Percentiles rank a stretch among this genome's conserved stretches.
Conservation (phyloP, 2,888 invertebrate species). For the Clusia tigrina region DNA sequence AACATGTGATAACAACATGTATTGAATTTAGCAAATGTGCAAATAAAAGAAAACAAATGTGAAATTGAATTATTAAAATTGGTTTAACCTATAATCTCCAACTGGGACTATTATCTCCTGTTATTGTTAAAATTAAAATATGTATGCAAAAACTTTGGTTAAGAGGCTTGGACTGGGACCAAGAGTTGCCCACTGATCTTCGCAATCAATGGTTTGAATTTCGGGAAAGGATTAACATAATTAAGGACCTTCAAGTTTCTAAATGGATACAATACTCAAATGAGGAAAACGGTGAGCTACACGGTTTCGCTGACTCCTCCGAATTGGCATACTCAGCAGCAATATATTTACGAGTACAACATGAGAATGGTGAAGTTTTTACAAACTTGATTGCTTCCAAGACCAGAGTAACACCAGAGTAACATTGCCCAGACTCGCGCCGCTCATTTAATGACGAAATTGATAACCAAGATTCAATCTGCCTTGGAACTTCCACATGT, state of each 20-base stretch:
- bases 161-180: conserved; percentile 18
- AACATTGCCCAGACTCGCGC: conserved; percentile 18
- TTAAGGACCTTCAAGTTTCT: neutral
- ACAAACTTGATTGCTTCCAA: conserved; percentile 20
- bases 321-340: conserved; percentile 25
- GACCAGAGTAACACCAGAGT: conserved; percentile 12
- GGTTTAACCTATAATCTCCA: too few species aligned
- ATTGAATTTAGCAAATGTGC: too few species aligned
- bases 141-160: conserved; percentile 22
- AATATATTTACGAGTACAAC: conserved; percentile 19
- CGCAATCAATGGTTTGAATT: conserved; percentile 16
- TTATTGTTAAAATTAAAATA: conserved; percentile 17
- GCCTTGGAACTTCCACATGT: conserved; percentile 11
- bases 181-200: conserved; percentile 5
- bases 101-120: too few species aligned
- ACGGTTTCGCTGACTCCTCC: conserved; percentile 19
- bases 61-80: too few species aligned
- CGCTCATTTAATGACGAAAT: conserved; percentile 13
- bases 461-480: conserved; percentile 20
- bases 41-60: too few species aligned
- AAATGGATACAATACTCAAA: neutral
- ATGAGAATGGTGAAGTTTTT: neutral
- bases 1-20: too few species aligned
- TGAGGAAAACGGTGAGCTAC: neutral
- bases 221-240: neutral